Evolutionary conservation across 1,140 invertebrate genomes (phyloP), one percentile per base, ranked within the genome.

Genomic region (Metaphire vulgaris): DNA sequence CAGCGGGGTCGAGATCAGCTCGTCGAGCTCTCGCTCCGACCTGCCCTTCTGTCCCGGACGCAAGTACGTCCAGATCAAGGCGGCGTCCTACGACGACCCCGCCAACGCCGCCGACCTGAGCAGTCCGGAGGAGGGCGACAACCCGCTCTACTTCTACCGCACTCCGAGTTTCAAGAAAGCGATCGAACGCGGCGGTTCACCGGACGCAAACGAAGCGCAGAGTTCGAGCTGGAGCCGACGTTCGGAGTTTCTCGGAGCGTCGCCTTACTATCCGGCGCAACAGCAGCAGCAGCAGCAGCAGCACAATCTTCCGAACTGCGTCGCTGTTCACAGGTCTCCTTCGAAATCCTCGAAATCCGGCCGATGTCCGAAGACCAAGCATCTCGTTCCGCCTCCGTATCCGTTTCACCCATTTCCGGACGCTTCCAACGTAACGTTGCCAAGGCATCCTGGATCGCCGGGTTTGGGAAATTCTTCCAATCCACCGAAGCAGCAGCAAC

Each of bases 1-100:
- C 6, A 73, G 72, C 34, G 72, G 72, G 6, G 33, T 73, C 72
- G 72, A 34, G 15, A 29, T 73, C 72, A 73, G 72, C 34, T 73
- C 72, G 16, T 73, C 34, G 26, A 34, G 72, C 6, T 73, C 72
- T 2, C 32, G 41, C n/a, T 73, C 72, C 31, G 72, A 73, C 33
- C 33, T 71, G 29, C 69, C 41, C 6, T 21, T 12, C 21, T 56
- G 21, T 56, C 41, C 41, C 6, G 6, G 41, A 12, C 41, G 41
- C 6, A 56, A 56, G 21, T 12, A 21, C 21, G 41, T 56, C 41
- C 41, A 56, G 41, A 56, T 56, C 41, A 56, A 12, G 6, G 41
- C 6, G 41, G 6, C 41, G 21, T 56, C 41, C 6, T 56, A 56
- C 41, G 67, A 28, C 26, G 31, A 6, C n/a, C 2, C 2, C 2